Evolutionary conservation across 2,113 vertebrate genomes (phyloP).

Genomic region (Megaleporinus macrocephalus): DNA sequence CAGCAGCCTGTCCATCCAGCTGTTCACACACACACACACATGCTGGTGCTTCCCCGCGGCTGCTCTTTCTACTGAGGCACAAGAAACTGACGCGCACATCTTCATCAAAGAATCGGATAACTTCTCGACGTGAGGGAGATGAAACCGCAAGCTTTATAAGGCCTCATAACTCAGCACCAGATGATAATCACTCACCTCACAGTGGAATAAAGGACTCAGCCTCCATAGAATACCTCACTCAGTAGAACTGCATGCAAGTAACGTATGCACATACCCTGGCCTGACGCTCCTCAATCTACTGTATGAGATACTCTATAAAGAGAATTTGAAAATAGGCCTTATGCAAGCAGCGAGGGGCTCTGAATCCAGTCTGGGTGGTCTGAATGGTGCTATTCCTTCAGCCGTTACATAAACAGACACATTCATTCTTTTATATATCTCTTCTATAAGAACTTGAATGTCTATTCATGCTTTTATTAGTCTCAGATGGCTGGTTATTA

Average conservation of each 20-base stretch:
- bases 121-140: not conserved
- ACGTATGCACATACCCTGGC: not conserved
- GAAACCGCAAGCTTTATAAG: not conserved
- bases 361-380: not conserved
- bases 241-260: not conserved
- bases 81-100: not conserved
- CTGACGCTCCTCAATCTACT: not conserved
- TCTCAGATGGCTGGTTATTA: too few species aligned
- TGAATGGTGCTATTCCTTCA: not conserved
- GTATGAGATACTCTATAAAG: not conserved
- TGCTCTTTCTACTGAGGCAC: not conserved
- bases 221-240: not conserved
- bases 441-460: not conserved
- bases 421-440: not conserved
- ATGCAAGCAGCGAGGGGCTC: not conserved
- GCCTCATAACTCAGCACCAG: not conserved
- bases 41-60: not conserved
- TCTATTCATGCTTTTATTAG: not conserved
- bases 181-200: not conserved
- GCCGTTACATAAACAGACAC: not conserved
- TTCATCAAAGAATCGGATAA: not conserved
- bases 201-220: not conserved
- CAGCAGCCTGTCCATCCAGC: constrained; percentile 6
- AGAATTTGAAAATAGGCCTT: not conserved
- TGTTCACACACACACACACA: constrained; percentile 18